Base-by-base conservation (phyloP, 2,113 vertebrate genomes). In the Collichthys lucidus region DNA sequence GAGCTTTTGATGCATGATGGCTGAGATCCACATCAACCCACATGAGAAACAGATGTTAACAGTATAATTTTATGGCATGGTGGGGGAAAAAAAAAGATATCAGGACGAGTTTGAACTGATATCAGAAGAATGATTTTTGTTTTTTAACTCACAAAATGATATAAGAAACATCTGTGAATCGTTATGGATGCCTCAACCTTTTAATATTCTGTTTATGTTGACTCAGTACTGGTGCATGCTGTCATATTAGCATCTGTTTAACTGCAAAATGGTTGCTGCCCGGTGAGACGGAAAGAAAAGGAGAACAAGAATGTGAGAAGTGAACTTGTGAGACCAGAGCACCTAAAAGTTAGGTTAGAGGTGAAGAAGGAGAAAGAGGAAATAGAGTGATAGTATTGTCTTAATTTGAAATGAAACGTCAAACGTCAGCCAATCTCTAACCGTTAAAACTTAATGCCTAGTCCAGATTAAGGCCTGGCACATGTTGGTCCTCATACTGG, bases 251-350 rank as follows among this genome's bases (percentile, higher is more conserved):
- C 47, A 63, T 76, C 74, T 56, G 79, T 52, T 63, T 63, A 50
- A 44, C 46, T 79, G 78, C 68, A 56, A 47, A 62, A 53, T 4
- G 46, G 40, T 69, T 61, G 50, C 35, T 73, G 62, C 46, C 35
- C 15, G 57, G 56, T 31, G 2, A 42, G 50, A 84, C 0, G 16
- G 55, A 44, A 40, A 57, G 26, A 24, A 55, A 49, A 64, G 52
- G 47, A 74, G 70, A 75, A 52, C 6, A n/a, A 50, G 76, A 83
- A 88, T 10, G 82, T 63, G 55, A 29, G 46, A 52, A 56, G 49
- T 46, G 29, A 56, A 55, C 57, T 60, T 59, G 50, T 31, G 12
- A 77, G 78, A 60, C 57, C 68, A 65, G 77, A 80, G 53, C 63
- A 62, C 42, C 15, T 29, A 12, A 62, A 53, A 14, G 20, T 0